Evolutionary conservation across 2,113 vertebrate species (phyloP).

Genomic region (Lathamus discolor): DNA sequence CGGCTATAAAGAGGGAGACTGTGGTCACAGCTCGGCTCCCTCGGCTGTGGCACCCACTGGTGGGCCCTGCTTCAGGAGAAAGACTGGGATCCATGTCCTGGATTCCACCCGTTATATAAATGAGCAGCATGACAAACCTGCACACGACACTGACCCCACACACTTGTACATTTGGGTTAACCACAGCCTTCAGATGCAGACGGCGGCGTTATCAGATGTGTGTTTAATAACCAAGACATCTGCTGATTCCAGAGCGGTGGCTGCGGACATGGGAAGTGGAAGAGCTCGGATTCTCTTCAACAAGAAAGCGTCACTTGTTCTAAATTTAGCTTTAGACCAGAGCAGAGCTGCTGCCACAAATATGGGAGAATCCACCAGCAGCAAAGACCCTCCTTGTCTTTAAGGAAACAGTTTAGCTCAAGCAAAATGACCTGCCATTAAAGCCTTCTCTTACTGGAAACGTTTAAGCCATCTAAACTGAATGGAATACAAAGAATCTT

Average conservation of each 20-base stretch:
- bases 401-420: background rate
- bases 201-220: rapidly evolving
- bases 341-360: background rate
- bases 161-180: rapidly evolving
- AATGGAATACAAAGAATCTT: rapidly evolving
- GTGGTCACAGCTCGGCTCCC: rapidly evolving
- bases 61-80: background rate
- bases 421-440: background rate
- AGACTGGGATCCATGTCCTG: rapidly evolving
- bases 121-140: background rate
- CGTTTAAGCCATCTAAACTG: background rate
- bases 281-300: background rate
- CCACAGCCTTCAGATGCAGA: background rate
- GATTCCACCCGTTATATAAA: background rate
- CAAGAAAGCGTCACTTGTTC: background rate
- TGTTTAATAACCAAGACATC: background rate
- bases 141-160: rapidly evolving
- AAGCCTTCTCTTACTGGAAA: background rate
- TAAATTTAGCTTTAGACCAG: background rate
- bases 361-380: background rate
- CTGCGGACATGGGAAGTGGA: background rate
- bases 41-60: rapidly evolving
- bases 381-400: background rate
- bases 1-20: background rate
- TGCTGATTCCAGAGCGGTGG: background rate